Base-by-base conservation (phyloP, 2,888 invertebrate species). In the Calameuta pallipes region DNA sequence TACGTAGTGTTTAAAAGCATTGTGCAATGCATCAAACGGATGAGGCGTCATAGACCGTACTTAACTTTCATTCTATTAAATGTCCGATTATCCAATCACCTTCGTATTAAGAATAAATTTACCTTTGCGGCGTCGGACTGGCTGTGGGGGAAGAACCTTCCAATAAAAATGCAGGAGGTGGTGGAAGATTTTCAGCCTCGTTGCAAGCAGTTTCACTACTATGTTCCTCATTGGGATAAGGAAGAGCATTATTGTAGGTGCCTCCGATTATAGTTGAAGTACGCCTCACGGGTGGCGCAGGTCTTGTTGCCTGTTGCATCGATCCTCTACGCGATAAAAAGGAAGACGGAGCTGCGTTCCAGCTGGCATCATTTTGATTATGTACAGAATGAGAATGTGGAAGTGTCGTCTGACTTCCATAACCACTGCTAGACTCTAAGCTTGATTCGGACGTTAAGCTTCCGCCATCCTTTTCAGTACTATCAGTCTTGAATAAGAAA, bases 111-210 rank as follows among this genome's bases (percentile, higher is more conserved):
- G 31, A 78, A 35, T 15, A 9, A 70, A 78, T 81, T 80, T 85
- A 91, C 91, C 91, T 86, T 79, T 91, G 89, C 76, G 90, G 87
- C 75, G 90, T 90, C 33, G 90, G 89, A 34, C 89, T 88, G 85
- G 87, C 76, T 85, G 86, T 77, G 3, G 92, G 91, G 4, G 92
- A 92, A 75, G 90, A 89, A 74, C 92, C 89, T 83, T 96, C 95
- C 78, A 96, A 90, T n/a, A 96, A 92, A 89, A 96, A 96, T 1
- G 96, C 95, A 0, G 96, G 96, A 30, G 96, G 96, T 1, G 96
- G 96, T 11, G 96, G 96, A 80, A 96, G 91, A 87, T 94, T 93
- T 83, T 94, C 94, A 88, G 87, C 89, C 88, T 93, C 93, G 84
- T 82, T 89, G 31, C 85, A 85, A 80, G 80, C 81, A 76, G 79